Conservation (phyloP, 2,888 invertebrate genomes). For the Spisula subtruncata region DNA sequence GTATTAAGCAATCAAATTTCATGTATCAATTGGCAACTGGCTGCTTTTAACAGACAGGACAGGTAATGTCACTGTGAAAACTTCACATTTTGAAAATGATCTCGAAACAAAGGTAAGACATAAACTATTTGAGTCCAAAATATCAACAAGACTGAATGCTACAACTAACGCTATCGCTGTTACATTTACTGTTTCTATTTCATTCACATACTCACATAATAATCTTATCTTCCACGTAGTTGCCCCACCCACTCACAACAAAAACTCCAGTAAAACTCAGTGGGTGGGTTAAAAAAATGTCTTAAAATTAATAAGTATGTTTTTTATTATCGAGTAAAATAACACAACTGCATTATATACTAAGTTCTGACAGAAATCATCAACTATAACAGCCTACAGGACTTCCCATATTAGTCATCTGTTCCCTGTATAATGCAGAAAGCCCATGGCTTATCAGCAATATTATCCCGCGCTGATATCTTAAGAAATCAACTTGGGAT, state of each 20-base stretch:
- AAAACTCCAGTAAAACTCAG: neutral
- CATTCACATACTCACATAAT: no score
- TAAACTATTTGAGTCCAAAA: no score
- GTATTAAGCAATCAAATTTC: no score
- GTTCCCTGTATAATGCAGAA: constrained; percentile 13
- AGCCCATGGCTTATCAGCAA: constrained; percentile 25
- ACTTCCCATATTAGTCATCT: constrained; percentile 1
- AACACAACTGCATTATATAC: neutral
- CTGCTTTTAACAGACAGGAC: no score
- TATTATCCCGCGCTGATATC: neutral
- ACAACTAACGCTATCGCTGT: no score
- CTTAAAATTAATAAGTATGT: neutral
- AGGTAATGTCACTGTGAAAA: no score
- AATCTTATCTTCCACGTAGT: no score
- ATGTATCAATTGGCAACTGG: no score
- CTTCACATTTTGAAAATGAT: no score
- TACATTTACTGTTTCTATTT: no score
- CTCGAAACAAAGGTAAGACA: no score
- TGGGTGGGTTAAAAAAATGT: neutral
- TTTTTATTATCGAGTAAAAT: neutral
- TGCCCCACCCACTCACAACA: neutral
- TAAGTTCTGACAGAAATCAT: neutral
- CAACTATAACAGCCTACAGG: neutral
- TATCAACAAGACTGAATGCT: no score
- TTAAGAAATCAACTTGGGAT: constrained; percentile 7